Conservation (phyloP, 1,140 invertebrate genomes). For the Papilio aristodemus region DNA sequence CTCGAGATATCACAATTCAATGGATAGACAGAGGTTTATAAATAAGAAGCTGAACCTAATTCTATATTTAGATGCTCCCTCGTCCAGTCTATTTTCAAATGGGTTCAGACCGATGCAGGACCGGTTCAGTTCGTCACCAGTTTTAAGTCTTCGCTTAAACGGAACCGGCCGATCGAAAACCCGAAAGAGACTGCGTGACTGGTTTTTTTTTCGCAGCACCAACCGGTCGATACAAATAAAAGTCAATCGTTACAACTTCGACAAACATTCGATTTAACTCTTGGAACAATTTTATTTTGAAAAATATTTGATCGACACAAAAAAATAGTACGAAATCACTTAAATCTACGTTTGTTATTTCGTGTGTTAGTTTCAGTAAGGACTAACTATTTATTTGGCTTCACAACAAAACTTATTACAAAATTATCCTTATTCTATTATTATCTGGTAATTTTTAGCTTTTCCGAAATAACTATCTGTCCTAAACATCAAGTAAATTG, state of each 20-base stretch:
- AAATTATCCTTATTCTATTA: no score
- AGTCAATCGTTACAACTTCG: slow-evolving; percentile 29
- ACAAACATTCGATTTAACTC: slow-evolving; percentile 25
- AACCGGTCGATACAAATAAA: slow-evolving; percentile 48
- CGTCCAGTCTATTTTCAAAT: slow-evolving; percentile 19
- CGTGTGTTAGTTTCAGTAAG: no score
- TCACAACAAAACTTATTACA: no score
- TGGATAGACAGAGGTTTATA: slow-evolving; percentile 26
- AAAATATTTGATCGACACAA: no score
- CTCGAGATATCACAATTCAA: neutral
- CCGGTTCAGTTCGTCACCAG: slow-evolving; percentile 32
- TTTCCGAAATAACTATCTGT: no score
- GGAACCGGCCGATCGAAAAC: slow-evolving; percentile 42
- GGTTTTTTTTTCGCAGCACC: slow-evolving; percentile 49
- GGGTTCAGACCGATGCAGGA: slow-evolving; percentile 19
- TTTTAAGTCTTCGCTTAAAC: slow-evolving; percentile 33
- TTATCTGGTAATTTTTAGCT: no score
- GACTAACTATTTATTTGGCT: no score
- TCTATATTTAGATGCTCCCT: slow-evolving; percentile 28
- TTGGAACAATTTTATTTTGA: slow-evolving; percentile 18
- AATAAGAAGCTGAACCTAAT: slow-evolving; percentile 21
- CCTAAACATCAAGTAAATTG: no score
- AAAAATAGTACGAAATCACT: no score
- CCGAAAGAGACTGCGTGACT: slow-evolving; percentile 46
- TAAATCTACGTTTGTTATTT: no score